Evolutionary conservation across 2,888 invertebrate species (phyloP).

Genomic region (Leptinotarsa rubiginosa): DNA sequence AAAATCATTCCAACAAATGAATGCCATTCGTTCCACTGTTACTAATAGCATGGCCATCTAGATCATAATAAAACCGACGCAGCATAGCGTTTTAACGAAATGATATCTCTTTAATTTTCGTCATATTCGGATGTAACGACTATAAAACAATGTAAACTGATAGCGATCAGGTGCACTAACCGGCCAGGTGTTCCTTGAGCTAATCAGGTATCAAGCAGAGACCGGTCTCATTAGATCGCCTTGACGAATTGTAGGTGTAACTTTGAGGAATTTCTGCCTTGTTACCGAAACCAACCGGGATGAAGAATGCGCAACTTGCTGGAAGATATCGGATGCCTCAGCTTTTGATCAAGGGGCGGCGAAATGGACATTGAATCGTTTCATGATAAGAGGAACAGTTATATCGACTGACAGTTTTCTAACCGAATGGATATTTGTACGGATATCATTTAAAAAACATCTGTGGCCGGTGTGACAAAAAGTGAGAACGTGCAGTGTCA

Average conservation of each 20-base stretch:
- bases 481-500: too few species aligned
- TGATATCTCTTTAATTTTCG: constrained; percentile 17
- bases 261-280: constrained; percentile 28
- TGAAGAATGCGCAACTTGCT: constrained; percentile 19
- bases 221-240: constrained; percentile 25
- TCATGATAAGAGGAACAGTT: not conserved
- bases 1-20: too few species aligned
- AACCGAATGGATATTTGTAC: too few species aligned
- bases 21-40: too few species aligned
- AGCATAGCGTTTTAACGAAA: not conserved
- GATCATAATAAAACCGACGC: constrained; percentile 2
- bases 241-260: constrained; percentile 31
- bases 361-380: not conserved
- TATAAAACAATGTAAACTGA: constrained; percentile 17
- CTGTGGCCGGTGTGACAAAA: too few species aligned
- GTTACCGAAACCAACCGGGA: constrained; percentile 20
- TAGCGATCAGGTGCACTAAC: constrained; percentile 8
- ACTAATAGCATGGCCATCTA: too few species aligned
- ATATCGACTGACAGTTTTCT: not conserved
- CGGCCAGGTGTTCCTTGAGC: not conserved
- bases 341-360: not conserved
- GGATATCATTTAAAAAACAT: too few species aligned
- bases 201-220: constrained; percentile 10
- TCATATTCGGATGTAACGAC: constrained; percentile 11
- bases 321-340: constrained; percentile 2